A percentile compares a stretch with the other conserved stretches of the same genome.
Conservation (phyloP, 2,113 vertebrate genomes). For the Passer montanus region DNA sequence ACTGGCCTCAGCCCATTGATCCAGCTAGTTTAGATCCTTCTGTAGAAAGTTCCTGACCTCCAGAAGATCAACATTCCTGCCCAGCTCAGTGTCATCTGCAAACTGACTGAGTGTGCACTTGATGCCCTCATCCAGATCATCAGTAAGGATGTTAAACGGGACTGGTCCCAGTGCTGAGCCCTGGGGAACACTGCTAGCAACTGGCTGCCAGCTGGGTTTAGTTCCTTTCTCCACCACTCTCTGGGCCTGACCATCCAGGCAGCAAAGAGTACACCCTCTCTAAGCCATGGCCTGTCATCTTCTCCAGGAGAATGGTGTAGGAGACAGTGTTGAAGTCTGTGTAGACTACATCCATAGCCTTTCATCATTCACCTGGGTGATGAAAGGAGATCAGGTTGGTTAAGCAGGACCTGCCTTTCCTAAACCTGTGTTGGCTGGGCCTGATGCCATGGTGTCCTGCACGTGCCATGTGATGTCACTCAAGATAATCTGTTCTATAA, state of each 20-base stretch:
- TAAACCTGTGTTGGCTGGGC: background rate
- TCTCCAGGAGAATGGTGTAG: background rate
- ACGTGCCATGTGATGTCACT: accelerated
- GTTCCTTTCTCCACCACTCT: background rate
- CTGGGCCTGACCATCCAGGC: background rate
- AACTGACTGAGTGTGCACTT: background rate
- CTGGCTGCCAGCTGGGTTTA: accelerated
- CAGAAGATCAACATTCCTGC: background rate
- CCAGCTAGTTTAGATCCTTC: background rate
- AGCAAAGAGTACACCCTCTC: background rate
- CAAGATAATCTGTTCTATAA: background rate
- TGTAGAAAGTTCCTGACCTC: background rate
- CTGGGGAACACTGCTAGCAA: background rate
- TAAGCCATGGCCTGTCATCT: background rate
- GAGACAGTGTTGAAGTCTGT: background rate
- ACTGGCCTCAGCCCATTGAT: background rate
- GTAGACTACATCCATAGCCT: background rate
- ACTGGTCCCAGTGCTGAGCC: background rate
- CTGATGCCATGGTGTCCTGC: background rate
- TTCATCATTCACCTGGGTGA: background rate
- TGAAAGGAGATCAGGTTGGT: background rate
- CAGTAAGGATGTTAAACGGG: background rate
- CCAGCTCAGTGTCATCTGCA: background rate
- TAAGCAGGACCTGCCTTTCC: background rate
- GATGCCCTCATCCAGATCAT: background rate